Base-by-base conservation (phyloP, 2,888 invertebrate genomes). In the Mechanitis mazaeus region DNA sequence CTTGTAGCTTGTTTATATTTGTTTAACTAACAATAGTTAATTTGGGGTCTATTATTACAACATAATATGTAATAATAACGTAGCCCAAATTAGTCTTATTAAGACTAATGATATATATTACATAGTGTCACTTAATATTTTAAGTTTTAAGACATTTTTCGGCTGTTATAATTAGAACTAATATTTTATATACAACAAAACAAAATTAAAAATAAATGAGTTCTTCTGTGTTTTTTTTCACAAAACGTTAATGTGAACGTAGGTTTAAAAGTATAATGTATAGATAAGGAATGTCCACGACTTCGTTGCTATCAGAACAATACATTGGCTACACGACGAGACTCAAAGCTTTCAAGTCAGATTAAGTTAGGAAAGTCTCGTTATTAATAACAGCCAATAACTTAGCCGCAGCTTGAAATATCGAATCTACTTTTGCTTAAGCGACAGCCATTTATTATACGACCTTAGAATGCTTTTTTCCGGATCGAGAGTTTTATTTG, bases 351-450 rank as follows among this genome's bases (percentile, higher is more conserved):
- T 86, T 86, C 84, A 85, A 89, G 87, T 86, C 87, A 84, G 89
- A 89, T 89, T 88, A 89, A 85, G 84, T 87, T 84, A 85, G 82
- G 83, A 85, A 86, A 86, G 84, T 80, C 80, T 77, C 77, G 78
- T 88, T 89, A 87, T 88, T 88, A 88, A 89, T 88, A 89, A 85
- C 85, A 77, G 78, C 84, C 88, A 87, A 89, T 89, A 89, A 87
- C 80, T 89, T 86, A 87, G 80, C 79, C 74, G 75, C 73, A 72
- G 79, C 81, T 86, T 88, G 87, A 88, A 87, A 87, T 88, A 89
- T 89, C 84, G 86, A 79, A 84, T 81, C 83, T 81, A 85, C 83
- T 87, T 87, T 87, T 84, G 85, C 87, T 85, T 87, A 87, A 88
- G 85, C 80, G 86, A 87, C 83, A 79, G 76, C 79, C 78, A 81